These are phyloP conservation scores for Coptodon bakossiorum DNA, from an alignment of 2,113 vertebrate species.

Conservation along the genomic window DNA sequence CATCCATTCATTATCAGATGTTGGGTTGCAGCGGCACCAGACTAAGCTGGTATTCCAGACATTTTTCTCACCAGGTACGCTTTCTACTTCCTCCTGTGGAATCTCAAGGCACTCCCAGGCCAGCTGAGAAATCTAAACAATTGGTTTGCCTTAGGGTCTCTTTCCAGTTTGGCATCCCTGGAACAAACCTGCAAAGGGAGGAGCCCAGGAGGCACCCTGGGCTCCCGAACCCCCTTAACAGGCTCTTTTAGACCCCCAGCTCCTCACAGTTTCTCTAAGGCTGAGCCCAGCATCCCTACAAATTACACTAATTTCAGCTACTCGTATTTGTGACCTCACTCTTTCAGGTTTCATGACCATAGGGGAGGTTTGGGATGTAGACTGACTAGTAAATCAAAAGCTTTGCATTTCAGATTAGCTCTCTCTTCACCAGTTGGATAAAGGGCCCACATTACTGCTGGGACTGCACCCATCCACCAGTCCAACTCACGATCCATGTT, in stretches of 20 bases:
- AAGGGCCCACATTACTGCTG: neutral
- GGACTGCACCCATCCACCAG: neutral
- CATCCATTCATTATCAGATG: neutral
- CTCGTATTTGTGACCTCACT: neutral
- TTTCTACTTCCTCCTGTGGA: neutral
- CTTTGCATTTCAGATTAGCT: neutral
- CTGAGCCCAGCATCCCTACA: neutral
- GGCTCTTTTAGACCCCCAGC: neutral
- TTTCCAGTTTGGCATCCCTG: neutral
- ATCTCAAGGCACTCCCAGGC: neutral
- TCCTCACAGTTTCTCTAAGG: neutral
- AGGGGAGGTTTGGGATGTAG: too few species aligned
- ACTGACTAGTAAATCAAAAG: too few species aligned
- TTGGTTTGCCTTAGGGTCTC: fast-evolving
- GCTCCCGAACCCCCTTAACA: neutral
- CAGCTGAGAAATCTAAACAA: neutral
- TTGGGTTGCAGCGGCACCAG: neutral
- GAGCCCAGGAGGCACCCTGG: fast-evolving
- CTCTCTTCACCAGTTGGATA: neutral
- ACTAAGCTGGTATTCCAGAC: fast-evolving
- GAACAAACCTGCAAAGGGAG: neutral
- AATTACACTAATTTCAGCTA: neutral
- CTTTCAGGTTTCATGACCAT: too few species aligned
- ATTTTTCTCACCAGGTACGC: neutral
- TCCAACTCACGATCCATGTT: neutral